Evolutionary conservation across 2,113 vertebrate species (phyloP), one percentile per base, ranked within the genome.

Genomic region (Pao palembangensis): DNA sequence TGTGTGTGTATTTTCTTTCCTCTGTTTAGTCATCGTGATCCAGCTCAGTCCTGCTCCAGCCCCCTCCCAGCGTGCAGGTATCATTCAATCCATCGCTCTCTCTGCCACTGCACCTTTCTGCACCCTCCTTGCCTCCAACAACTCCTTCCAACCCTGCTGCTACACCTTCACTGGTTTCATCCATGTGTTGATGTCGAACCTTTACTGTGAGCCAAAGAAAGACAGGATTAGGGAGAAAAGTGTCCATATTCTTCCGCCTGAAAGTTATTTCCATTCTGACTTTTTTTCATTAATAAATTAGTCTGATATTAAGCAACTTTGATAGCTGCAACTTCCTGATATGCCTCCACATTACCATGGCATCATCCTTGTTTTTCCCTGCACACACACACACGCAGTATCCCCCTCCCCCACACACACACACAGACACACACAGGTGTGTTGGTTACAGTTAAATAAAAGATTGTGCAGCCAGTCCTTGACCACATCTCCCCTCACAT

Each of bases 41-140:
- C 94, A 94, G 93, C 94, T 96, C 94, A 95, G 94, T 93, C 94
- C 94, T 91, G 94, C 94, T 94, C 94, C 94, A 93, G 94, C 94
- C 87, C 94, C 94, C 84, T 95, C 94, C 91, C 94, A 96, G 85
- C 93, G 94, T 91, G 94, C 94, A 96, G 94, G 94, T 96, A 96
- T 92, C 93, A 91, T 88, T 81, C 78, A 88, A 43, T 64, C 85
- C 80, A 88, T 80, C 80, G 76, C 70, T 79, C 80, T 88, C 84
- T 88, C 79, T 85, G 85, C 87, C 88, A 89, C 85, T 85, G 83
- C 65, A 62, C 67, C 46, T 43, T 54, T 47, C 49, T 58, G 5
- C 62, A 49, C 50, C 16, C 60, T 34, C 48, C 16, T 44, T 55
- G 10, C 42, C 20, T 18, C 16, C 23, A 34, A 7, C 25, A 16